Evolutionary conservation across 2,797 vertebrate genomes (phyloP).

Genomic region (Dermochelys coriacea): DNA sequence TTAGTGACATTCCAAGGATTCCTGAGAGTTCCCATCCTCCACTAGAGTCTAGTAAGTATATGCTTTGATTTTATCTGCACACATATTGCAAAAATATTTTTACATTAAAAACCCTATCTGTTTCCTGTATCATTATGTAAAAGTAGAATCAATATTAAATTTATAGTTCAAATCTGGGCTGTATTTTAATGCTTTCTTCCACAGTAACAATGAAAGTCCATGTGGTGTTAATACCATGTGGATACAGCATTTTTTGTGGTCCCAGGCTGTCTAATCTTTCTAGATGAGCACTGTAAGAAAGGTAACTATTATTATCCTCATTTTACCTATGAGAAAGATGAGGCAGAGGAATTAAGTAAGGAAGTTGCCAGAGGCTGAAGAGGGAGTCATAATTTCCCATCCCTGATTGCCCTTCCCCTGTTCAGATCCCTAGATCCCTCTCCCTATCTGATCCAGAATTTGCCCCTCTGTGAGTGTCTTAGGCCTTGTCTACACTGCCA

Average conservation of each 20-base stretch:
- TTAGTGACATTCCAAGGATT: slow-evolving; percentile 96
- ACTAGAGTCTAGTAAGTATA: slow-evolving; percentile 96
- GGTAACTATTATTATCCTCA: background rate
- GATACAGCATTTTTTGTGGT: background rate
- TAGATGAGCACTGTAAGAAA: background rate
- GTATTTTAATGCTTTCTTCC: background rate
- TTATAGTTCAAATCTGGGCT: background rate
- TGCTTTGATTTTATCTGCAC: background rate
- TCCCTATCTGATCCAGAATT: background rate
- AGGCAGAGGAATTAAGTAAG: background rate
- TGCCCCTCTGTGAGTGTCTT: accelerated
- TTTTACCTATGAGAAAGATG: background rate
- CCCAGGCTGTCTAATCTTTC: background rate
- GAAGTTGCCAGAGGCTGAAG: background rate
- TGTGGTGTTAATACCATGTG: background rate
- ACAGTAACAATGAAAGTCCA: background rate
- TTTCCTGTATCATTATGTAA: background rate
- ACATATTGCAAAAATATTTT: background rate
- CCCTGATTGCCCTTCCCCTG: background rate
- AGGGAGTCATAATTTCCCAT: background rate
- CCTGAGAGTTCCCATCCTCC: slow-evolving; percentile 97
- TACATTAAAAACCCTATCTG: background rate
- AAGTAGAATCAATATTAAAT: background rate
- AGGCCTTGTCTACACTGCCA: too few species aligned
- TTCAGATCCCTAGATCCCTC: background rate